Conservation (phyloP, 2,113 vertebrate species). For the Kryptolebias marmoratus region DNA sequence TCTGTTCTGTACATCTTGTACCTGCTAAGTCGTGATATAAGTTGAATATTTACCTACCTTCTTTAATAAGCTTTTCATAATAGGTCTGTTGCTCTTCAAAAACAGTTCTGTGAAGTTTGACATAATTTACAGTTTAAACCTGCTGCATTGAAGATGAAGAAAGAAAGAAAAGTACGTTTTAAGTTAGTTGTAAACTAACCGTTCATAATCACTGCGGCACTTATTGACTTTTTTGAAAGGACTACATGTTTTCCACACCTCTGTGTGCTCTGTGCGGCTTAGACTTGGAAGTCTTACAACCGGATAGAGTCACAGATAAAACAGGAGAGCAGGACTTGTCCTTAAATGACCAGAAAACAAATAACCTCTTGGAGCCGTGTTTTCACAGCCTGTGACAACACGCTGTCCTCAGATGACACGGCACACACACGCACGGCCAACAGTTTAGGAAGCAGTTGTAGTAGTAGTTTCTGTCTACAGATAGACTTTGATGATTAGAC, state of each 20-base stretch:
- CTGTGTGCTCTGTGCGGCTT: conserved; percentile 9
- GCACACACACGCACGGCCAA: conserved; percentile 17
- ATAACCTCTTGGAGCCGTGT: conserved; percentile 30
- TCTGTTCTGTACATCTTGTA: too few relatives aligned
- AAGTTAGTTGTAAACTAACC: too few relatives aligned
- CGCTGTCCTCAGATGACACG: conserved; percentile 42
- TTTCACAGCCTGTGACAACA: conserved; percentile 5
- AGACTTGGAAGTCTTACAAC: conserved; percentile 25
- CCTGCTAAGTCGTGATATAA: too few relatives aligned
- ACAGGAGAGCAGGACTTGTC: conserved; percentile 28
- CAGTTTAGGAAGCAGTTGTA: conserved; percentile 5
- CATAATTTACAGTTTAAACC: too few relatives aligned
- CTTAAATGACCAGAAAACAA: conserved; percentile 50
- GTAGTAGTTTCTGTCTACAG: conserved; percentile 19
- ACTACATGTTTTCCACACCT: conserved; percentile 1
- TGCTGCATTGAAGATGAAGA: too few relatives aligned
- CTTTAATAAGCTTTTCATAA: too few relatives aligned
- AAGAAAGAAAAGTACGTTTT: too few relatives aligned
- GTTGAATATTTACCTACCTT: too few relatives aligned
- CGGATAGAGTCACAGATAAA: conserved; percentile 31
- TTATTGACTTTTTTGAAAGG: not conserved
- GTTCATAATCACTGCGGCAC: not conserved
- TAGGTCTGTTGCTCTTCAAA: too few relatives aligned
- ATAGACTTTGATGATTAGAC: conserved; percentile 6
- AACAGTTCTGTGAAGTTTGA: too few relatives aligned